Evolutionary conservation across 2,113 vertebrate species (phyloP), one percentile per base, ranked within the genome.

Genomic region (Nothoprocta pentlandii): DNA sequence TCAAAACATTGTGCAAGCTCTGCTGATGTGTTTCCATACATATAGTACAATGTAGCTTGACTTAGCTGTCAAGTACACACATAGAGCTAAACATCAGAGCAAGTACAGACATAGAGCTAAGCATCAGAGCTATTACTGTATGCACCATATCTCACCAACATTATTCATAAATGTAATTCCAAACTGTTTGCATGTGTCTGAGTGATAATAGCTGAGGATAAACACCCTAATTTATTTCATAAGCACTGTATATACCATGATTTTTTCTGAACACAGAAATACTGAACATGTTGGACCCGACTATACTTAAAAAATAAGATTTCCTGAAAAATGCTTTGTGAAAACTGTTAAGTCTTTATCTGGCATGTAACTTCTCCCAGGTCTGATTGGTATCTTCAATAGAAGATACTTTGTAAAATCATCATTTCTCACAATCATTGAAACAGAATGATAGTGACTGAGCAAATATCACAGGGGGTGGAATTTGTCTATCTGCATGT

Each of bases 21-120:
- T 97, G 94, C 95, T 94, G 93, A 85, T 95, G 92, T 93, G 78
- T 89, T 89, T 91, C 89, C 69, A 76, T 90, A 95, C 85, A 92
- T 80, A 93, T 81, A 78, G 20, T 84, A 88, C 88, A 86, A 73
- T 12, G 77, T 92, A 90, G 76, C 80, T 75, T 47, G 81, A 92
- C 21, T 46, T 85, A 78, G 62, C 80, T 88, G 69, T 93, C 89
- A 32, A 94, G 34, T n/a, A 94, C 77, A 95, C 74, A 70, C 56
- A 92, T 9, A 5, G 74, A 87, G 54, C 53, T 86, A 68, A 49
- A 88, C 39, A 59, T 81, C 80, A 89, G 85, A 93, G 42, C 89
- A 32, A 94, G 34, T 36, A 94, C 77, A 95, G 77, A 67, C 56
- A 92, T 8, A 5, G 74, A 87, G 53, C 53, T 86, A 68, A 49